A percentile compares a stretch with the other conserved stretches of the same genome.
phyloP scores from a whole-genome alignment of 2,113 vertebrate species.

The Paratilapia polleni region DNA sequence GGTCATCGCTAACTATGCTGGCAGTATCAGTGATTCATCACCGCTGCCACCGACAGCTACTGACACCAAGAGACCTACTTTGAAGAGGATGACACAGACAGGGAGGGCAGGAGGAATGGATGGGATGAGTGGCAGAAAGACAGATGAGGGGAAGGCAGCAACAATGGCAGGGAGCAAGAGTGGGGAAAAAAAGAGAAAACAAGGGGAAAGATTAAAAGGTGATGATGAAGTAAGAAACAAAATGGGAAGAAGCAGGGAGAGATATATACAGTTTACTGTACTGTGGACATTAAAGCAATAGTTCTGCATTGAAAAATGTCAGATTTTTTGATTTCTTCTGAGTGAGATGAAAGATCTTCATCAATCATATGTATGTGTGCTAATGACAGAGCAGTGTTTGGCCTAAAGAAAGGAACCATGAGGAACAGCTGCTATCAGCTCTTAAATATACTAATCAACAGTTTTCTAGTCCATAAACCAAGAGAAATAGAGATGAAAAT shows the following conservation, averaged over 20 bases:
- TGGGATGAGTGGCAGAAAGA: conserved; percentile 33
- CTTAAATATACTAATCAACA: neutral
- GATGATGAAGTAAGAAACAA: neutral
- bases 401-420: neutral
- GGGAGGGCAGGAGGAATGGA: conserved; percentile 14
- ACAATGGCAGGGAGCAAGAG: neutral
- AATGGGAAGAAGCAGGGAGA: neutral
- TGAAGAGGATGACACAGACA: conserved; percentile 33
- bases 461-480: neutral
- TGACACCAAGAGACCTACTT: conserved; percentile 63
- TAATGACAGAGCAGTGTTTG: neutral
- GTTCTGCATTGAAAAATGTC: neutral
- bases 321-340: neutral
- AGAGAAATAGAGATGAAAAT: neutral
- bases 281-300: neutral
- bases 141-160: conserved; percentile 24
- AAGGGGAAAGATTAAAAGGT: neutral
- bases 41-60: conserved; percentile 41
- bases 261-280: neutral
- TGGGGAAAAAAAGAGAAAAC: neutral
- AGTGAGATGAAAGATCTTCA: neutral
- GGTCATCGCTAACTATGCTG: conserved; percentile 58
- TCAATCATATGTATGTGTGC: neutral
- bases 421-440: neutral
- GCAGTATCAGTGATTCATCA: conserved; percentile 65